Evolutionary conservation across 2,113 vertebrate species (phyloP).

Genomic region (Paedocypris sp.): DNA sequence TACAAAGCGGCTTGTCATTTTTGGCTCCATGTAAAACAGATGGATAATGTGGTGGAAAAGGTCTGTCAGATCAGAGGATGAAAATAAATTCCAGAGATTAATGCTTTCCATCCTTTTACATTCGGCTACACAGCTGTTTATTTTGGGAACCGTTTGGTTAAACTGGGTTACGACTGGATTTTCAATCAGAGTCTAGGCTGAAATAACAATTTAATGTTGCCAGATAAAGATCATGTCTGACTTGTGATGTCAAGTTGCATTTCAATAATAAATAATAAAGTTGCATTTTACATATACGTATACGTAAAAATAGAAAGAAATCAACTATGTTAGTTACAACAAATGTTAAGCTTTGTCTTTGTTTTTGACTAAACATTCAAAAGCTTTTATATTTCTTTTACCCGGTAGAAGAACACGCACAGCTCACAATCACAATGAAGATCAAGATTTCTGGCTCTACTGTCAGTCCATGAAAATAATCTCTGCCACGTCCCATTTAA

Average conservation of each 20-base stretch:
- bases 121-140: not conserved
- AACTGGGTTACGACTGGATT: not conserved
- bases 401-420: no score
- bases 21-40: not conserved
- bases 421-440: no score
- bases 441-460: not conserved
- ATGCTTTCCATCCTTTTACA: not conserved
- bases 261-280: no score
- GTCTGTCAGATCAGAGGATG: not conserved
- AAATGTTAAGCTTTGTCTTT: no score
- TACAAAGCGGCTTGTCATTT: not conserved
- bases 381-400: no score
- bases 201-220: not conserved
- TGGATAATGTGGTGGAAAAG: slow-evolving; percentile 1
- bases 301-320: no score
- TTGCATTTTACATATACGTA: no score
- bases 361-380: no score
- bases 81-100: not conserved
- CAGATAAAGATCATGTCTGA: not conserved
- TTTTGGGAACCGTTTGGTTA: slow-evolving; percentile 4
- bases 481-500: not conserved
- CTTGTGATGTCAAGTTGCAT: no score
- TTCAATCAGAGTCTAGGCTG: not conserved
- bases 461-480: not conserved
- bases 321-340: no score